phyloP scores from a whole-genome alignment of 2,797 vertebrate genomes.

The Spea hammondii region DNA sequence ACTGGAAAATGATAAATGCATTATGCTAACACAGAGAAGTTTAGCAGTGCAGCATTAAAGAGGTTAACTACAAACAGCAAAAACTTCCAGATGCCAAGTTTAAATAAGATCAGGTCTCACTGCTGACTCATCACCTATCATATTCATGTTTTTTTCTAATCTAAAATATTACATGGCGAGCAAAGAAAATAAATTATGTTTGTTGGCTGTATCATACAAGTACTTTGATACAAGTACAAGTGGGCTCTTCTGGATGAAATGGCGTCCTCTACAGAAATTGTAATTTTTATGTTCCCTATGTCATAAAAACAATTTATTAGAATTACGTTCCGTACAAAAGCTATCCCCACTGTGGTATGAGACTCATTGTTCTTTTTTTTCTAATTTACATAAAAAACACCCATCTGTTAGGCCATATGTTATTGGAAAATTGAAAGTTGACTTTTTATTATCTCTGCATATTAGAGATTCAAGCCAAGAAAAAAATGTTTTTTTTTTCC shows the following conservation, averaged over 20 bases:
- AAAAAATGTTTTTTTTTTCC: not conserved
- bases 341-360: not conserved
- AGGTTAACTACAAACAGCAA: no score
- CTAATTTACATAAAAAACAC: constrained; percentile 24
- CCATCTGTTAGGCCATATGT: constrained; percentile 37
- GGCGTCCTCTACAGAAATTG: not conserved
- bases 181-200: not conserved
- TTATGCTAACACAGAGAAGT: no score
- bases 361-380: constrained; percentile 23
- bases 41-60: no score
- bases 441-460: constrained; percentile 9
- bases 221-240: constrained; percentile 14
- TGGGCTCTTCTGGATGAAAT: not conserved
- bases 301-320: constrained; percentile 15
- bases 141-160: not conserved
- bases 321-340: constrained; percentile 4
- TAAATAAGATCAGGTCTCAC: no score
- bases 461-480: not conserved
- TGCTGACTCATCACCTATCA: no score
- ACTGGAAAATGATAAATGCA: no score
- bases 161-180: not conserved
- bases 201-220: not conserved
- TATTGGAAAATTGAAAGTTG: constrained; percentile 21
- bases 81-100: no score
- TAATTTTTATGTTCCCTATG: constrained; percentile 4